Base-by-base conservation (phyloP, 2,888 invertebrate genomes). In the Lasioglossum vierecki region DNA sequence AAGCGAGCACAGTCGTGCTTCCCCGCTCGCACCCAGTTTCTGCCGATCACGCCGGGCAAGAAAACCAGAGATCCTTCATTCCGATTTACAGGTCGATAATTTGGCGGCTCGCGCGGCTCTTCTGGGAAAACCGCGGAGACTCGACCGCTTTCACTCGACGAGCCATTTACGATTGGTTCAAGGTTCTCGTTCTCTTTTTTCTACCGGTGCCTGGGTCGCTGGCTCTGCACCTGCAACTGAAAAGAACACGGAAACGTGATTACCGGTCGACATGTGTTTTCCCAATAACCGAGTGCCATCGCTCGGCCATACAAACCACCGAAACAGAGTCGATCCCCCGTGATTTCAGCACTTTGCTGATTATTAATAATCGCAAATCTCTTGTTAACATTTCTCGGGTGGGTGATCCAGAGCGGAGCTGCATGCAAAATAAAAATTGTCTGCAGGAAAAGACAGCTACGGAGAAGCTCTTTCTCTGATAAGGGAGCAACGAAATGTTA, bases 91-190 rank as follows among this genome's bases (percentile, higher is more conserved):
- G 89, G 88, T 88, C 89, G 89, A 88, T 88, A 88, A 92, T 92
- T 90, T 91, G 87, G 89, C 91, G 88, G 86, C 86, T 86, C 87
- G 85, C 85, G 85, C 85, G 63, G 85, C 88, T 90, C 88, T 92
- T 93, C 93, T 92, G 91, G 91, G 93, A 93, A 93, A 93, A 93
- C 88, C 83, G 87, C 88, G 84, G 88, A 87, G 83, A 87, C 87
- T 68, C 86, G 88, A 91, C 88, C 89, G 92, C 93, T 93, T 93
- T 93, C 93, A 93, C 93, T 91, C 85, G 88, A n/a, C 57, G 86
- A 90, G 88, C 91, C 91, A 89, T 93, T 92, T 92, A 93, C 91
- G 92, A 93, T 92, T 91, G 88, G 89, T 90, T 89, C 92, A 91
- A 93, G 92, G 91, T 91, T 92, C 90, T 90, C 88, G 80, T 88